Evolutionary conservation across 2,113 vertebrate genomes (phyloP), one percentile per base, ranked within the genome.

Genomic region (Nematolebias whitei): DNA sequence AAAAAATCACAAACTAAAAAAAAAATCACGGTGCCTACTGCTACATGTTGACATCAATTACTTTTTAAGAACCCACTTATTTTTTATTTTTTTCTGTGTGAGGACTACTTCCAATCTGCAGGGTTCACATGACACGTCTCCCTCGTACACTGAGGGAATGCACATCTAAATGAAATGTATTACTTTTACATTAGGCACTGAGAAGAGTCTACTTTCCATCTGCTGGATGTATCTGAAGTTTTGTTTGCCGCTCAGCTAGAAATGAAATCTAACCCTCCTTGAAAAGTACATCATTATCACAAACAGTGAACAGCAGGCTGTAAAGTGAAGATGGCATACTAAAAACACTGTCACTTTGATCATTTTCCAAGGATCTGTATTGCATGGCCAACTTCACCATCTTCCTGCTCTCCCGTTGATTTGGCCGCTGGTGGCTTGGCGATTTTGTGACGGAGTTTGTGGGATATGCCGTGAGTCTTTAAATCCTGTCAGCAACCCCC

Each of bases 361-460:
- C 59, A 52, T 29, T 56, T 56, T 24, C 52, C 61, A 68, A 50
- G 58, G 24, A 48, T 56, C 35, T 45, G 48, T 47, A 47, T 63
- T 74, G 63, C 41, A 70, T 24, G 22, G 59, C 39, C 49, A 59
- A 38, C 71, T 55, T n/a, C 50, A 59, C 61, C 50, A 59, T 26
- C 38, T 49, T 69, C 63, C 43, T 47, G 56, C 14, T 63, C 49
- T 22, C 44, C 47, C 9, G n/a, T 49, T 13, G 48, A 20, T 49
- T 10, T 14, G 23, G 39, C 53, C 45, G 26, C 65, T 22, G 56
- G 38, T 67, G 20, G 56, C 32, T 52, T 29, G 2, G 22, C 58
- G 54, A n/a, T 76, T 73, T 57, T 64, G 71, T 59, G 74, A 63
- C 62, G 74, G 54, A 77, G 24, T 74, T 68, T 71, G 22, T 38